phyloP scores from a whole-genome alignment of 2,797 vertebrate genomes.

The Pipistrellus pipistrellus region DNA sequence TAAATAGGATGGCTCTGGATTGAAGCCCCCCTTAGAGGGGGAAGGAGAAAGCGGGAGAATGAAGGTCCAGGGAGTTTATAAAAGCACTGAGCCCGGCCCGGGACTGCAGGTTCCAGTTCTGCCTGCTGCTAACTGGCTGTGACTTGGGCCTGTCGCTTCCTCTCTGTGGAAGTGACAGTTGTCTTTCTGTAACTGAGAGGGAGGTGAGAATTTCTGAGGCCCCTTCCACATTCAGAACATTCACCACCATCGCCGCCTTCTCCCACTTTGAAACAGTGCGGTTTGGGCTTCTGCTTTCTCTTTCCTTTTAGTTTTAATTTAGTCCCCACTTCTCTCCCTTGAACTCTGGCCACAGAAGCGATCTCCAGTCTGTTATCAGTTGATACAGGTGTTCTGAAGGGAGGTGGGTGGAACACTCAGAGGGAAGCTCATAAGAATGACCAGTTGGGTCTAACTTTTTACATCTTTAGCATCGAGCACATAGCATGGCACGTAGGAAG shows the following conservation, averaged over 20 bases:
- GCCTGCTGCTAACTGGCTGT: neutral
- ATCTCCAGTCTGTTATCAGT: neutral
- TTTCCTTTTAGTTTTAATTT: slow-evolving; percentile 70
- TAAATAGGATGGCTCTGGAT: no score
- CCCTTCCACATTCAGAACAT: neutral
- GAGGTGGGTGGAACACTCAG: neutral
- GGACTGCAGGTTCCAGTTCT: neutral
- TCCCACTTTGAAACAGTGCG: neutral
- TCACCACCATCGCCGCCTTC: neutral
- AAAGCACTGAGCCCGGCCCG: neutral
- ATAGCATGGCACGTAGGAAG: fast-evolving
- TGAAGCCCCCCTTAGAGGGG: neutral
- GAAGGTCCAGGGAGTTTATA: neutral
- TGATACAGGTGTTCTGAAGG: neutral
- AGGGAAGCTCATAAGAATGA: neutral
- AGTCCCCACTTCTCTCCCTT: slow-evolving; percentile 28
- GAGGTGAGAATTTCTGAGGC: slow-evolving; percentile 56
- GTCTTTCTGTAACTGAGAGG: neutral
- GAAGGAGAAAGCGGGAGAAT: neutral
- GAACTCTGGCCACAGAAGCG: slow-evolving; percentile 45
- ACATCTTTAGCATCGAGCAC: neutral
- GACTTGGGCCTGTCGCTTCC: neutral
- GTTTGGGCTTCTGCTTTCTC: slow-evolving; percentile 63
- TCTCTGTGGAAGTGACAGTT: neutral
- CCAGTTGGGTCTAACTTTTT: neutral